Evolutionary conservation across 2,113 vertebrate genomes (phyloP), one percentile per base, ranked within the genome.

Genomic region (Phalacrocorax brasilianus): DNA sequence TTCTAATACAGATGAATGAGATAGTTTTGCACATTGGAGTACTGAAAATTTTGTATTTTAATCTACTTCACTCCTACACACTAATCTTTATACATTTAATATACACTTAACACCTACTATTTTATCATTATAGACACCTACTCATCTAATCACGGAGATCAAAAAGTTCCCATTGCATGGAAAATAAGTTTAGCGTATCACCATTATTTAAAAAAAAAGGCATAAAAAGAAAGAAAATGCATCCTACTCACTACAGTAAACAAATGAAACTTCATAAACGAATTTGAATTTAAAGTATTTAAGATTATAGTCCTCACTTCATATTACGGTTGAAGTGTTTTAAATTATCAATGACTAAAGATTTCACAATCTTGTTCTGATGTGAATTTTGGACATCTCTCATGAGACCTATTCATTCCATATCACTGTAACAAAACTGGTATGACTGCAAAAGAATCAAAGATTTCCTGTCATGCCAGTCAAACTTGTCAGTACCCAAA

Each of bases 61-160:
- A 88, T 82, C 40, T 86, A 65, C 27, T 76, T 92, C 38, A 72
- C 49, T 92, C 89, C 79, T 70, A 88, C 79, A 68, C 63, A 32
- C 5, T 73, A 70, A 94, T 88, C 50, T 61, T 79, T 65, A 59
- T 61, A 68, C 13, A 53, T 87, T 81, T 81, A 66, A 76, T 44
- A 66, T 52, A 65, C 21, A 44, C 44, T 52, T 82, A 73, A 76
- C 44, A 83, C 33, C 53, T 92, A 79, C 27, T 3, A 58, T 71
- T 86, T 95, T 65, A 74, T 82, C 67, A 82, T 88, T 96, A 40
- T 42, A 76, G 35, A 82, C 67, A 73, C 85, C 91, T 82, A 88
- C 71, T 66, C 53, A 76, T n/a, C 27, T 92, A 65, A 82, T 88
- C 32, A 59, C 50, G 47, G 14, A 85, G 27, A 65, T 92, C 27